phyloP scores from a whole-genome alignment of 2,888 invertebrate species.

The Lathronympha strigana region DNA sequence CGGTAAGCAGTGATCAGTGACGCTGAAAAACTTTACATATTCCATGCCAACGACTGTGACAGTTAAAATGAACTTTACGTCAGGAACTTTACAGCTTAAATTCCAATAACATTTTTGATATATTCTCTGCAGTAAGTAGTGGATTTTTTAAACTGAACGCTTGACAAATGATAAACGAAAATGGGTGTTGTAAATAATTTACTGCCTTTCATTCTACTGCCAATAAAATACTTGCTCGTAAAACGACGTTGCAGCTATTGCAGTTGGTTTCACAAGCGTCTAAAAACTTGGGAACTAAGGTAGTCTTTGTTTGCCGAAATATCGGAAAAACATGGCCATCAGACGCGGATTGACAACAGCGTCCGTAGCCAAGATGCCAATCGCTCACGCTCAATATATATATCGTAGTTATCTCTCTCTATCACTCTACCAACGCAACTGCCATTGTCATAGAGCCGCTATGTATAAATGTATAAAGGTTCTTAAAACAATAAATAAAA shows the following conservation, averaged over 20 bases:
- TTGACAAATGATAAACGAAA: neutral
- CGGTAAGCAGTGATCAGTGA: neutral
- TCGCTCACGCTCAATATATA: too few relatives aligned
- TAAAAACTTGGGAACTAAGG: too few relatives aligned
- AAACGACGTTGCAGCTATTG: neutral
- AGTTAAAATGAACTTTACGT: constrained; percentile 9
- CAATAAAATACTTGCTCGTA: neutral
- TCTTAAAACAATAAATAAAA: too few relatives aligned
- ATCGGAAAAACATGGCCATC: too few relatives aligned
- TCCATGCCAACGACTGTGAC: constrained; percentile 1
- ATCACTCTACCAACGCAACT: too few relatives aligned
- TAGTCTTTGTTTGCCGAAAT: too few relatives aligned
- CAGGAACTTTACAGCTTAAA: neutral
- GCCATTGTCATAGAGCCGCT: too few relatives aligned
- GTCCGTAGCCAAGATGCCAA: too few relatives aligned
- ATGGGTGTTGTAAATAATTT: neutral
- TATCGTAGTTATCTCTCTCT: too few relatives aligned
- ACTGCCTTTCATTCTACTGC: neutral
- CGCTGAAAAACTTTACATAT: constrained; percentile 6
- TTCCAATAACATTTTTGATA: neutral
- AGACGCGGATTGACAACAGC: too few relatives aligned
- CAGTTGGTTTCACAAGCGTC: too few relatives aligned
- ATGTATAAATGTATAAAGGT: too few relatives aligned
- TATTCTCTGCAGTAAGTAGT: neutral
- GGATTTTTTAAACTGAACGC: neutral